Conservation (phyloP, 2,797 vertebrate species). For the Peromyscus melanophrys region DNA sequence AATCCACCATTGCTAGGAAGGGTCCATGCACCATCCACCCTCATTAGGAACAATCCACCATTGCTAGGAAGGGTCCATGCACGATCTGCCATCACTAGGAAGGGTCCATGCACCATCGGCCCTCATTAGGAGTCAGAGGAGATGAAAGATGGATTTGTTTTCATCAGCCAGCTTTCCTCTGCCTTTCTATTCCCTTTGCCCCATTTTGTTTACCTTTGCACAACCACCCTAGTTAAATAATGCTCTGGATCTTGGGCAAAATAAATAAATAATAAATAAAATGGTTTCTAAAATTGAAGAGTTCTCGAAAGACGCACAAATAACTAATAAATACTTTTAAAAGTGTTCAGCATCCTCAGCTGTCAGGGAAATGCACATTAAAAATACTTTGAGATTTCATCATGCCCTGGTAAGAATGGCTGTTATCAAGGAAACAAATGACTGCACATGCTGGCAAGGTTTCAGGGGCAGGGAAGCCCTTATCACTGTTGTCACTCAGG, state of each 20-base stretch:
- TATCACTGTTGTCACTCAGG: background rate
- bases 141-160: conserved; percentile 78
- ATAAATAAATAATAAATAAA: background rate
- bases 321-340: background rate
- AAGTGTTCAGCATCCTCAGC: background rate
- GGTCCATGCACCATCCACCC: background rate
- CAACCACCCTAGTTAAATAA: background rate
- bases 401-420: background rate
- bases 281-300: background rate
- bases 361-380: background rate
- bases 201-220: conserved; percentile 50
- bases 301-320: background rate
- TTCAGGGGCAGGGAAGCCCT: no score
- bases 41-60: conserved; percentile 63
- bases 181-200: background rate
- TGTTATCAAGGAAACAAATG: background rate
- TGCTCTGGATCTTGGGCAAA: background rate
- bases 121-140: conserved; percentile 66
- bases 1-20: no score
- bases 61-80: background rate
- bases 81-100: no score
- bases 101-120: background rate
- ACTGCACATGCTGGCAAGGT: background rate
- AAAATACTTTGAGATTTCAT: background rate
- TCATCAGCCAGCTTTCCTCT: conserved; percentile 64